phyloP scores from a whole-genome alignment of 1,140 invertebrate species.

The Lucilia sericata region DNA sequence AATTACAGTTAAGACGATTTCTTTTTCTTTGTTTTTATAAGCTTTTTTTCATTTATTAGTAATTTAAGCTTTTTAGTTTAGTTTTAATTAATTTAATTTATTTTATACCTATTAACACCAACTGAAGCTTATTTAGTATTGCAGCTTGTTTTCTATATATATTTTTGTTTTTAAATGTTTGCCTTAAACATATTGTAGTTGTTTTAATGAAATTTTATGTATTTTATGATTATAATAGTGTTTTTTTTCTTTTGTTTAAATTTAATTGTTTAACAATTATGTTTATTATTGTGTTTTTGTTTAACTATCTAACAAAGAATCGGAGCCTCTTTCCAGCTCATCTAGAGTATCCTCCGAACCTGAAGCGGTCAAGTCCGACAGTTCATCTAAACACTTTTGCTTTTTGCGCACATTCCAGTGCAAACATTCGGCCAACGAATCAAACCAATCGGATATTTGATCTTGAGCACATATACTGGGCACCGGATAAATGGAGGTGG shows the following conservation, averaged over 20 bases:
- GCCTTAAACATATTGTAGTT: background rate
- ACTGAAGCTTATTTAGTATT: background rate
- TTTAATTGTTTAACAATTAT: constrained; percentile 11
- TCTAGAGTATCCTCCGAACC: constrained; percentile 85
- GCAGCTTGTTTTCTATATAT: background rate
- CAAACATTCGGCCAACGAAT: constrained; percentile 92
- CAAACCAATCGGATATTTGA: constrained; percentile 98
- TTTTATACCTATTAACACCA: background rate
- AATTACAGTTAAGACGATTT: background rate
- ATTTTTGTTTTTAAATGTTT: background rate
- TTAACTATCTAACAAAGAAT: constrained; percentile 48
- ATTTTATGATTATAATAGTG: background rate
- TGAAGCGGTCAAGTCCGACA: constrained; percentile 86
- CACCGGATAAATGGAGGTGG: constrained; percentile 96
- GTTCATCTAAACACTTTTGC: constrained; percentile 92
- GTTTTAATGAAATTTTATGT: background rate
- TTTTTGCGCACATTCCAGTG: constrained; percentile 97
- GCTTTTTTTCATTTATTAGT: background rate
- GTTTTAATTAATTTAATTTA: background rate
- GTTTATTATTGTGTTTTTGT: background rate
- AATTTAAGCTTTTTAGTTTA: no score
- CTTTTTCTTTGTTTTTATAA: background rate
- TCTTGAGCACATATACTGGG: constrained; percentile 96
- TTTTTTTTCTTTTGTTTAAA: no score
- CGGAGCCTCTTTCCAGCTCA: constrained; percentile 72